Evolutionary conservation across 2,113 vertebrate species (phyloP).

Genomic region (Crotalus viridis): DNA sequence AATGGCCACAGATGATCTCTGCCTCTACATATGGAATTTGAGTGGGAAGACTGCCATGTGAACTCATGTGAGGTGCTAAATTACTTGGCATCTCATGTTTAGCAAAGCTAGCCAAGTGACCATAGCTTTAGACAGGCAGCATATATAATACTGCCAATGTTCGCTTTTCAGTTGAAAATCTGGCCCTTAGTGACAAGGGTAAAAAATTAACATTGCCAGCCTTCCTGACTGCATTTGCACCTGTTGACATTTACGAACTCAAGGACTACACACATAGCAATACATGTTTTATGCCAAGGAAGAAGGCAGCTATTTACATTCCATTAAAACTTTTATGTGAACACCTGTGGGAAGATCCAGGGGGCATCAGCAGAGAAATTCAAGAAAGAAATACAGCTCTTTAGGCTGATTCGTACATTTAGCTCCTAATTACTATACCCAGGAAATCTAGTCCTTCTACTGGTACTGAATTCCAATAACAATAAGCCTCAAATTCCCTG

Average conservation of each 20-base stretch:
- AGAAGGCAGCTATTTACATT: conserved; percentile 5
- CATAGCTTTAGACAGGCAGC: conserved; percentile 61
- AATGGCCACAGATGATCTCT: conserved; percentile 53
- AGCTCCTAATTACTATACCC: background rate
- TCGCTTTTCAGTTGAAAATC: conserved; percentile 42
- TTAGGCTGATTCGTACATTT: background rate
- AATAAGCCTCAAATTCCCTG: background rate
- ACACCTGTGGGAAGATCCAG: background rate
- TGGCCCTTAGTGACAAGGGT: conserved; percentile 37
- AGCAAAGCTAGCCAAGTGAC: conserved; percentile 51
- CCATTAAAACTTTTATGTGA: background rate
- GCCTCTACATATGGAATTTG: conserved; percentile 37
- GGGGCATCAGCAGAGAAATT: background rate
- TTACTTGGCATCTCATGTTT: conserved; percentile 51
- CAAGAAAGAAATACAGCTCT: background rate
- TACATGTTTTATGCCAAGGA: conserved; percentile 8
- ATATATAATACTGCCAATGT: conserved; percentile 56
- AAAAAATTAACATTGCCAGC: conserved; percentile 44
- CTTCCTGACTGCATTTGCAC: conserved; percentile 43
- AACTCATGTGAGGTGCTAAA: conserved; percentile 66
- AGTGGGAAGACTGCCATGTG: conserved; percentile 57
- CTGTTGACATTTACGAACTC: conserved; percentile 43
- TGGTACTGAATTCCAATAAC: background rate
- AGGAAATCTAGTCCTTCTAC: background rate
- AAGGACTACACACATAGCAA: conserved; percentile 19